Evolutionary conservation across 2,888 invertebrate genomes (phyloP).

Genomic region (Rhamnusium bicolor): DNA sequence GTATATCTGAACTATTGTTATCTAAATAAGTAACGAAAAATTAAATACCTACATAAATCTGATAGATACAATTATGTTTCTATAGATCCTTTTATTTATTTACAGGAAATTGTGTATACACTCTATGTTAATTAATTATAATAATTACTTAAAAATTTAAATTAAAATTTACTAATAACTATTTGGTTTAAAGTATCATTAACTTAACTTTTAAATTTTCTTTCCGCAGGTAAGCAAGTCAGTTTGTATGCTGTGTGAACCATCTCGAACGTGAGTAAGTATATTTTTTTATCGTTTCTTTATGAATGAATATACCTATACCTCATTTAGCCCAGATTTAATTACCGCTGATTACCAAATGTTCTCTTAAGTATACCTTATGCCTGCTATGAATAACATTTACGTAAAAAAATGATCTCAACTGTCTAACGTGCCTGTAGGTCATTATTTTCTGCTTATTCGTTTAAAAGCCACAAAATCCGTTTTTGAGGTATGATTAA

Average conservation of each 20-base stretch:
- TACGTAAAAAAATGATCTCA: not conserved
- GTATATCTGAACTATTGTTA: no score
- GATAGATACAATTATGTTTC: no score
- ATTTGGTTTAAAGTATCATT: not conserved
- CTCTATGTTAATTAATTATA: not conserved
- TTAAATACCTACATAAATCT: not conserved
- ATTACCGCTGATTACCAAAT: constrained; percentile 16
- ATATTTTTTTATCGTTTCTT: not conserved
- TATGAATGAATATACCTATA: not conserved
- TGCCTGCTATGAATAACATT: constrained; percentile 4
- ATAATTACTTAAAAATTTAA: not conserved
- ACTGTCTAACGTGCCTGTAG: not conserved
- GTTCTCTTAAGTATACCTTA: constrained; percentile 18
- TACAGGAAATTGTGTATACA: not conserved
- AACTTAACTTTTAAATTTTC: not conserved
- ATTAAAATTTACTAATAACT: not conserved
- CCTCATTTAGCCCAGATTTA: constrained; percentile 19
- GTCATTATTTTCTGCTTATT: not conserved
- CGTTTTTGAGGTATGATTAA: not conserved
- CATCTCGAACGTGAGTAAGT: constrained; percentile 1
- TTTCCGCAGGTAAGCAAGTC: constrained; percentile 16
- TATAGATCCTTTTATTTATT: not conserved
- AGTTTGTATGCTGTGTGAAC: not conserved
- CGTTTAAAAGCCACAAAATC: not conserved
- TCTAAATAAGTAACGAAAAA: no score